Percentiles rank a stretch among this genome's conserved stretches.
phyloP scores from a whole-genome alignment of 2,797 vertebrate genomes.

The Monodelphis domestica region DNA sequence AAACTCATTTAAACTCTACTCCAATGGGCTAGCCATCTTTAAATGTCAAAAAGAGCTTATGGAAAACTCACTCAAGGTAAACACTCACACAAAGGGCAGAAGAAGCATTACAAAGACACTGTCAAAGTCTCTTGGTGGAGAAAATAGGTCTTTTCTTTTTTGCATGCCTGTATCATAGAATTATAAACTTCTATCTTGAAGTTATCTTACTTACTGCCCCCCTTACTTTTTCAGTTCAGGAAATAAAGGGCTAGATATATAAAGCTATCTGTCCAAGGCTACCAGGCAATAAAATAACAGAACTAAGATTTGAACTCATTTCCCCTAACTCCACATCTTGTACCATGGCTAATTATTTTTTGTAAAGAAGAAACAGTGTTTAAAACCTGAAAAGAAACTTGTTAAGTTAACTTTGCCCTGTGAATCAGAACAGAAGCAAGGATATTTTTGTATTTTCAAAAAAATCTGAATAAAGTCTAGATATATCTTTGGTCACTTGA shows the following conservation, averaged over 20 bases:
- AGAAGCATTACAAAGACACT: too few species aligned
- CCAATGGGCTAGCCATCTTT: too few species aligned
- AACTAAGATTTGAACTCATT: background rate
- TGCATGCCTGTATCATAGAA: background rate
- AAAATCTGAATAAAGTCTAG: background rate
- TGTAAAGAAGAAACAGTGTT: conserved; percentile 9
- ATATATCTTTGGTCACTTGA: background rate
- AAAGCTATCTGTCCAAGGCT: background rate
- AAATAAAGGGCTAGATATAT: background rate
- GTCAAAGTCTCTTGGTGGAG: too few species aligned
- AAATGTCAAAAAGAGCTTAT: too few species aligned
- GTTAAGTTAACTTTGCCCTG: background rate
- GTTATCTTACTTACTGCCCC: background rate
- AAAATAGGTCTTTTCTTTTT: background rate
- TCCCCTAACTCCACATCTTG: background rate
- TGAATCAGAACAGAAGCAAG: background rate
- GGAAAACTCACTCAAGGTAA: too few species aligned
- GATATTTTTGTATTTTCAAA: background rate
- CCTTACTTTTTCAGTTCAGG: background rate
- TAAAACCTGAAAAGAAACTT: background rate
- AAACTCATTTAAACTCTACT: too few species aligned
- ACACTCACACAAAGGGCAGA: too few species aligned
- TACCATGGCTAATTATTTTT: background rate
- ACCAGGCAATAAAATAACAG: background rate
- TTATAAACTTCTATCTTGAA: background rate